These are phyloP conservation scores for Merodon equestris DNA, from an alignment of 2,888 invertebrate genomes.

Conservation along the genomic window DNA sequence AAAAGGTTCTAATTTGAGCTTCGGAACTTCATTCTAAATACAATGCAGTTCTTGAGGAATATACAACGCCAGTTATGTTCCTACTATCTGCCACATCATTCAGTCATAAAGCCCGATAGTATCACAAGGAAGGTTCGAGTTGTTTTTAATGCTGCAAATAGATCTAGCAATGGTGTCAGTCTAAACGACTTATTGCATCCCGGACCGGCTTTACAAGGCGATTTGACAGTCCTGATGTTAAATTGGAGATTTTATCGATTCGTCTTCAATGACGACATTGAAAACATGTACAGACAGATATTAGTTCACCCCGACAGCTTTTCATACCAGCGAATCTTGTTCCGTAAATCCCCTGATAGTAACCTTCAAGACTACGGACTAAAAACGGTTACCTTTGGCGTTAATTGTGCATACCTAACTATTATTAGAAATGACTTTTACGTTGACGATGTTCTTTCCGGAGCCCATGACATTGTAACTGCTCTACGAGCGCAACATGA, in stretches of 20 bases:
- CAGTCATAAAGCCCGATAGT: slow-evolving; percentile 16
- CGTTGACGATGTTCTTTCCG: too few species aligned
- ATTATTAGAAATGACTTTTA: slow-evolving; percentile 38
- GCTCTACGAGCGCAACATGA: too few species aligned
- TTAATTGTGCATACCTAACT: slow-evolving; percentile 30
- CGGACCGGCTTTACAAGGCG: slow-evolving; percentile 11
- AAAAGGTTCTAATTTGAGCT: neutral
- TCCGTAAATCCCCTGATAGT: neutral
- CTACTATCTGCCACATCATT: slow-evolving; percentile 38
- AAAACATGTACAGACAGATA: slow-evolving; percentile 43
- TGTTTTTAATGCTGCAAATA: slow-evolving; percentile 10
- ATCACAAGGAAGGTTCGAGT: slow-evolving; percentile 5
- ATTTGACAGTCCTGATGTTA: slow-evolving; percentile 8
- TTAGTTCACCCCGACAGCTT: slow-evolving; percentile 54
- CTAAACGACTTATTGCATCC: slow-evolving; percentile 9
- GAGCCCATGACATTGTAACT: too few species aligned
- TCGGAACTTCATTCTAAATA: slow-evolving; percentile 13
- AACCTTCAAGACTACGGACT: slow-evolving; percentile 7
- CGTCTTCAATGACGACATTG: slow-evolving; percentile 22
- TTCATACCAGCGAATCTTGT: too few species aligned
- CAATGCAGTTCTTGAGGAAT: slow-evolving; percentile 23
- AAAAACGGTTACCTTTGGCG: too few species aligned
- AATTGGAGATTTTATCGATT: slow-evolving; percentile 18
- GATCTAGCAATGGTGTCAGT: slow-evolving; percentile 1
- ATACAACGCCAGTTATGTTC: neutral